Percentiles rank a stretch among this genome's conserved stretches.
Conservation (phyloP, 2,797 vertebrate species). For the Falco columbarius region DNA sequence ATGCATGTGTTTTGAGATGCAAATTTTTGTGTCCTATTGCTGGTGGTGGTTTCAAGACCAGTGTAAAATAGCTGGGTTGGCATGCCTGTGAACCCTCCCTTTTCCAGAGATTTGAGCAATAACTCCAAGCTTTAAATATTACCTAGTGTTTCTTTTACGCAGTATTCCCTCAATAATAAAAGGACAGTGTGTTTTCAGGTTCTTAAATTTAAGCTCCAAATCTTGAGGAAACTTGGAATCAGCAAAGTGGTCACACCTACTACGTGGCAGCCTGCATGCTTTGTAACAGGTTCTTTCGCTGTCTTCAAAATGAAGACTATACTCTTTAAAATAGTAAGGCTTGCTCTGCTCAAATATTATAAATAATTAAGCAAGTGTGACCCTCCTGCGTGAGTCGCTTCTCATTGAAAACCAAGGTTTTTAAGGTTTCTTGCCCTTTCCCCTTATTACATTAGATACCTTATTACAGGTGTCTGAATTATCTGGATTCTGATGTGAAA, state of each 20-base stretch:
- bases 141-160: no score
- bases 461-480: not conserved
- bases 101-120: accelerated
- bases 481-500: not conserved
- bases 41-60: not conserved
- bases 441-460: not conserved
- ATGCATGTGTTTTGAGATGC: not conserved
- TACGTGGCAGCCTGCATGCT: not conserved
- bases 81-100: no score
- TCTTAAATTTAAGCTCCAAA: not conserved
- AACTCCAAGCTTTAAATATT: not conserved
- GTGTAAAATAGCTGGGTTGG: not conserved
- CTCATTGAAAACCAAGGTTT: not conserved
- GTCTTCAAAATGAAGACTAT: not conserved
- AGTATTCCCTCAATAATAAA: accelerated
- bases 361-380: not conserved
- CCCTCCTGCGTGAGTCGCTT: not conserved
- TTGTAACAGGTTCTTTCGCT: accelerated
- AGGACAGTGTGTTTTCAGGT: not conserved
- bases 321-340: not conserved
- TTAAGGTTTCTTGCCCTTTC: not conserved
- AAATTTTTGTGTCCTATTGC: accelerated
- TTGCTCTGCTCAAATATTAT: not conserved
- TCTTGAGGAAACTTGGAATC: not conserved
- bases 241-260: not conserved